Evolutionary conservation across 2,113 vertebrate genomes (phyloP), one percentile per base, ranked within the genome.

Genomic region (Chamaea fasciata): DNA sequence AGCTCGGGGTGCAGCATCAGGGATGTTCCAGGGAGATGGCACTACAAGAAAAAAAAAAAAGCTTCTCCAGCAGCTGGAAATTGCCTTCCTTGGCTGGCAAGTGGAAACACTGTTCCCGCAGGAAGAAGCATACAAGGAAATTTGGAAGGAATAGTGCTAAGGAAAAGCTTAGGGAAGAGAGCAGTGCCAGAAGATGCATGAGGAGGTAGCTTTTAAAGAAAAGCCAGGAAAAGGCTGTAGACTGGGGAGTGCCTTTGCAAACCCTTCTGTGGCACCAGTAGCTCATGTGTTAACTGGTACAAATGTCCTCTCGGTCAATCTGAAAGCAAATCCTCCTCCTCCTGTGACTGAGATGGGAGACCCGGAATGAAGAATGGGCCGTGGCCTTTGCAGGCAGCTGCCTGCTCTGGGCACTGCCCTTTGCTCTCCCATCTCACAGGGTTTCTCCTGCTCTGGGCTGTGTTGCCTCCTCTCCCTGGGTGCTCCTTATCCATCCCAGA

Each of bases 21-120:
- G 95, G 88, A 83, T 59, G 76, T 94, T 95, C 80, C 82, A 90
- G 79, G 71, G 67, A 92, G 86, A 83, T 73, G 44, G 77, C 78
- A 65, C 92, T 67, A 83, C 76, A 71, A 92, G 93, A 4, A 21
- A 71, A 75, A 78, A 75, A 78, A 82, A 73, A 11, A 2, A 19
- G 83, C 71, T 63, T 42, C 69, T 55, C 71, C 64, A 30, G 73
- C 88, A 83, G 71, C 95, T 93, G 87, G 93, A 95, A 95, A 90
- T 94, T 76, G 67, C 27, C 6, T 94, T 60, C 41, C 41, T 94
- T 85, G 17, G 30, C 75, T 87, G 79, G 83, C 80, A 92, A 71
- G 31, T n/a, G 60, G 67, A 85, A 95, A 88, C 59, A 7, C 74
- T 37, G 83, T 37, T 92, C 90, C 95, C 92, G 84, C 56, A 77